Evolutionary conservation across 2,888 invertebrate species (phyloP), one percentile per base, ranked within the genome.

Genomic region (Plutella xylostella): DNA sequence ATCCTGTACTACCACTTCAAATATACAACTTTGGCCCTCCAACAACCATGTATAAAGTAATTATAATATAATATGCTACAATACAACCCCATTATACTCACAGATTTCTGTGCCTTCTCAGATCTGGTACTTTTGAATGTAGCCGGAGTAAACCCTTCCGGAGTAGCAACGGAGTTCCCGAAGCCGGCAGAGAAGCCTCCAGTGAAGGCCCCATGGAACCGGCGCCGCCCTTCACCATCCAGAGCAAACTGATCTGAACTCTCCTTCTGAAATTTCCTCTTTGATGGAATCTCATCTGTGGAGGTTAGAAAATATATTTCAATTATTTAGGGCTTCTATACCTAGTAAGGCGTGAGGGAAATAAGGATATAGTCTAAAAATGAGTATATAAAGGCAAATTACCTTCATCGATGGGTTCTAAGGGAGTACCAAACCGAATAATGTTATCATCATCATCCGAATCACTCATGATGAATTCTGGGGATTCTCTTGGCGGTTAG

Each of bases 131-230:
- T 98, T 61, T 93, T 93, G 66, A 98, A 99, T 14, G 90, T 89
- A 25, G 91, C 86, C 0, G 98, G 99, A 9, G 88, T 87, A 95
- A 97, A 99, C 42, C 98, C 98, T 84, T 98, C 97, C 52, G 93
- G 88, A 0, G 97, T 93, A 0, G 97, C 98, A 17, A 99, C 99
- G 0, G 96, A 92, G 65, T 99, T 99, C 65, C 93, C 98, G 63
- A 94, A 98, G 0, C 99, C 99, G 0, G 99, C 99, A 12, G 97
- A 96, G 69, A 98, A 99, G 2, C 88, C 97, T 0, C 99, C 99
- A 0, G 98, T 99, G 66, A 99, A 99, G 0, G 99, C 99, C 6
- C 99, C 99, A 74, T 99, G 99, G 71, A 99, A 99, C 57, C 98
- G 80, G 7, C 96, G 86, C 46, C 93, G 85, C 0, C 98, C 98